A percentile compares a stretch with the other conserved stretches of the same genome.
Conservation (phyloP, 2,113 vertebrate species). For the Columba janthina region DNA sequence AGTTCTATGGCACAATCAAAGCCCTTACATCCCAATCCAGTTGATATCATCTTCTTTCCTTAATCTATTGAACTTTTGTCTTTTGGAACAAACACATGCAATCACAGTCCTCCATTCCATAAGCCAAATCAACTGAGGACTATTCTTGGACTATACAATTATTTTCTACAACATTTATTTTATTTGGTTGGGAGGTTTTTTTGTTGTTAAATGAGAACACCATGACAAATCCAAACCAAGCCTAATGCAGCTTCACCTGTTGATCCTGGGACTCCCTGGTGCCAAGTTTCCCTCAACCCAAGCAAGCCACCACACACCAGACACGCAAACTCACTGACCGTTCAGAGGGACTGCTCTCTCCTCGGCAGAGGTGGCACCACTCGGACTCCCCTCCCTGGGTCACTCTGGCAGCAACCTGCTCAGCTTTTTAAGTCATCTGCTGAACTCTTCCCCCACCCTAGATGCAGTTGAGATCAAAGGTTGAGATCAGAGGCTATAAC, state of each 20-base stretch:
- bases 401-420: accelerated
- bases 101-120: background rate
- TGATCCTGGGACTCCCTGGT: background rate
- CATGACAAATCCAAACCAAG: background rate
- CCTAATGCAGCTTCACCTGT: background rate
- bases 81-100: background rate
- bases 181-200: accelerated
- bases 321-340: background rate
- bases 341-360: background rate
- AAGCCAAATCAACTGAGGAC: background rate
- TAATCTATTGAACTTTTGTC: background rate
- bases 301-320: background rate
- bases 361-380: accelerated
- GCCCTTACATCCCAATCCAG: background rate
- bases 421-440: slow-evolving; percentile 19
- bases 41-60: background rate
- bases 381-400: accelerated
- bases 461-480: slow-evolving; percentile 10
- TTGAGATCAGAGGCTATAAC: background rate
- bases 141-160: background rate
- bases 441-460: background rate
- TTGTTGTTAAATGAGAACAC: background rate
- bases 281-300: background rate
- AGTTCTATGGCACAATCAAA: background rate
- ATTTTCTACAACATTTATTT: background rate